Evolutionary conservation across 64 coral and sea anemone species (phyloP).

Genomic region (Hydrozoanthus tunicans): DNA sequence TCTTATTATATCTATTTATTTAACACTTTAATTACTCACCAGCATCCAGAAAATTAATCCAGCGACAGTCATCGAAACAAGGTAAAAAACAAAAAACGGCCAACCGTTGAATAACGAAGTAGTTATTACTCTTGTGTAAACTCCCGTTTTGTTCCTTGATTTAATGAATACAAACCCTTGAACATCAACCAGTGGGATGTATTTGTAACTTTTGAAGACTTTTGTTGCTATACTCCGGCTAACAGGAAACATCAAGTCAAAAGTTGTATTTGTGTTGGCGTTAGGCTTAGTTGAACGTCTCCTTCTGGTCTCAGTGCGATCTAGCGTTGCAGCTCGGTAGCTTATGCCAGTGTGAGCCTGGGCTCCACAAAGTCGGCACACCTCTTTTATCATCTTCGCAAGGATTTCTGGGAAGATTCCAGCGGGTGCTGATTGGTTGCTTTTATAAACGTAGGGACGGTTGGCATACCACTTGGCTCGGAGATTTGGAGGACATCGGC

Average conservation of each 20-base stretch:
- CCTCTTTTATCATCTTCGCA: not conserved
- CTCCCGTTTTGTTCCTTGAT: not conserved
- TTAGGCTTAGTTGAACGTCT: too few relatives aligned
- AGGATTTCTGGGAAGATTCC: conserved; percentile 2
- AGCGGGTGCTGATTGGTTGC: not conserved
- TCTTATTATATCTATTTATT: not conserved
- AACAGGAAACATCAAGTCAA: conserved; percentile 15
- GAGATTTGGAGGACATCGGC: not conserved
- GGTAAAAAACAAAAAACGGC: not conserved
- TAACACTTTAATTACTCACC: not conserved
- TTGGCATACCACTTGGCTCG: not conserved
- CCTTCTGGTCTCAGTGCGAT: not conserved
- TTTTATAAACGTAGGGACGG: not conserved
- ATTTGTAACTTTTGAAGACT: conserved; percentile 1
- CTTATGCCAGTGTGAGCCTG: not conserved
- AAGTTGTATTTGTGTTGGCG: too few relatives aligned
- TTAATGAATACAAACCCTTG: not conserved
- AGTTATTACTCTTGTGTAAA: not conserved
- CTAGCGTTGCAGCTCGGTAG: not conserved
- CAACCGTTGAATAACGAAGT: not conserved
- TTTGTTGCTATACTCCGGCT: not conserved
- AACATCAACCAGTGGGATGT: not conserved
- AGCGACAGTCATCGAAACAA: not conserved
- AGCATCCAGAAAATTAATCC: not conserved
- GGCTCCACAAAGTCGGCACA: not conserved